Conservation (phyloP, 2,113 vertebrate genomes). For the Pardalotus punctatus region DNA sequence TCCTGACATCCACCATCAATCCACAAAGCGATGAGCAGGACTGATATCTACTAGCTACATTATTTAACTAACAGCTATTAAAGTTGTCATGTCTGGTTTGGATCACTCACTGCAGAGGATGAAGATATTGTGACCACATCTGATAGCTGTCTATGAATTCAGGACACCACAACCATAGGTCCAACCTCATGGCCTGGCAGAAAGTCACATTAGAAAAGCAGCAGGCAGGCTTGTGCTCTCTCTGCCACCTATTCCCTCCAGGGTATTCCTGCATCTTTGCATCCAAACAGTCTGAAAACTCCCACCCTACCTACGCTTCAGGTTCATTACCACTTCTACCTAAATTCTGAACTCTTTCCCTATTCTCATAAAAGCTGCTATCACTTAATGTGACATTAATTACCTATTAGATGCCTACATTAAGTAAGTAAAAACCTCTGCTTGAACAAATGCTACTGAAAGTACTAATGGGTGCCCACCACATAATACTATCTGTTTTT, state of each 20-base stretch:
- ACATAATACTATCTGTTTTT: neutral
- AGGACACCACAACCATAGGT: neutral
- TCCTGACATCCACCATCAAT: constrained; percentile 10
- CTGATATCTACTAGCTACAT: neutral
- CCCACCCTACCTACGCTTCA: neutral
- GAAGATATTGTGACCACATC: neutral
- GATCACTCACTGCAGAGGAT: neutral
- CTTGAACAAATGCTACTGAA: neutral
- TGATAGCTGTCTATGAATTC: neutral
- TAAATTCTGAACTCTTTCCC: neutral
- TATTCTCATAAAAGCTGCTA: neutral
- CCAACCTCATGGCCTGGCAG: neutral
- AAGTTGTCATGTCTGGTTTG: neutral
- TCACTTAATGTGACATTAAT: neutral
- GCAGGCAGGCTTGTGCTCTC: neutral
- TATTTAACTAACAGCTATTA: constrained; percentile 28
- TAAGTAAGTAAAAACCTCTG: neutral
- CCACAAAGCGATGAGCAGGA: neutral
- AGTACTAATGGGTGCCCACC: neutral
- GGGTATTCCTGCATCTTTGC: no score
- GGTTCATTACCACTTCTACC: neutral
- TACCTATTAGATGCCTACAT: neutral
- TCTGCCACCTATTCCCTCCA: neutral
- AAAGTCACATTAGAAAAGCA: neutral
- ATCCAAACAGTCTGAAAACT: neutral